phyloP scores from a whole-genome alignment of 1,140 invertebrate species.

The Phenacoccus solenopsis region DNA sequence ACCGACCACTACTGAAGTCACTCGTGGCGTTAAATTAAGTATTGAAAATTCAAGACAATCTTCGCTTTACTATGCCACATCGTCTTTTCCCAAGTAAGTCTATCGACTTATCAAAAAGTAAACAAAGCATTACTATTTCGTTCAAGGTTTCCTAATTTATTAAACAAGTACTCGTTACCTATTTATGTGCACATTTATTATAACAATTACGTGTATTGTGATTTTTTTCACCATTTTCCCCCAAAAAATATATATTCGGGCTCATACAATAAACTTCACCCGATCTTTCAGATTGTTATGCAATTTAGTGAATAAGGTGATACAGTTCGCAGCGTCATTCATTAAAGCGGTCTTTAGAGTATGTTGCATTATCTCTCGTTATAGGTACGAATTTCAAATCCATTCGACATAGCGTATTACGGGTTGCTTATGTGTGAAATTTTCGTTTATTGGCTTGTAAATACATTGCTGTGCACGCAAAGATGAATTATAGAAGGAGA shows the following conservation, averaged over 20 bases:
- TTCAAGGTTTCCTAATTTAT: too few species aligned
- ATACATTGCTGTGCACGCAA: too few species aligned
- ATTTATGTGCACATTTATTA: too few species aligned
- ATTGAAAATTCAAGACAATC: slow-evolving; percentile 36
- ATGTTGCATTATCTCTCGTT: slow-evolving; percentile 48
- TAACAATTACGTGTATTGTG: too few species aligned
- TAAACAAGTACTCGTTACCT: not conserved
- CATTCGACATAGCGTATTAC: not conserved
- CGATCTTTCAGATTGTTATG: slow-evolving; percentile 28
- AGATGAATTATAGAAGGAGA: too few species aligned
- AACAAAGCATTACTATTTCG: too few species aligned
- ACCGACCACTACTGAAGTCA: slow-evolving; percentile 41
- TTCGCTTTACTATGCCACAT: not conserved
- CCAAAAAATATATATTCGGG: too few species aligned
- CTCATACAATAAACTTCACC: not conserved
- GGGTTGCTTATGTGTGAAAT: not conserved
- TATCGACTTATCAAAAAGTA: not conserved
- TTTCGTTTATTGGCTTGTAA: too few species aligned
- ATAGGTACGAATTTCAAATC: slow-evolving; percentile 34
- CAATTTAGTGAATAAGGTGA: slow-evolving; percentile 39
- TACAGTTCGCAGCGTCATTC: slow-evolving; percentile 45
- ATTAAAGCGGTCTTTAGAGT: slow-evolving; percentile 47
- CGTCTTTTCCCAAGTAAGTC: not conserved
- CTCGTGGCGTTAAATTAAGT: slow-evolving; percentile 45
- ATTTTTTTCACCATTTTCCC: too few species aligned